These are phyloP conservation scores for Poecilus cupreus DNA, from an alignment of 2,888 invertebrate genomes.

Conservation along the genomic window DNA sequence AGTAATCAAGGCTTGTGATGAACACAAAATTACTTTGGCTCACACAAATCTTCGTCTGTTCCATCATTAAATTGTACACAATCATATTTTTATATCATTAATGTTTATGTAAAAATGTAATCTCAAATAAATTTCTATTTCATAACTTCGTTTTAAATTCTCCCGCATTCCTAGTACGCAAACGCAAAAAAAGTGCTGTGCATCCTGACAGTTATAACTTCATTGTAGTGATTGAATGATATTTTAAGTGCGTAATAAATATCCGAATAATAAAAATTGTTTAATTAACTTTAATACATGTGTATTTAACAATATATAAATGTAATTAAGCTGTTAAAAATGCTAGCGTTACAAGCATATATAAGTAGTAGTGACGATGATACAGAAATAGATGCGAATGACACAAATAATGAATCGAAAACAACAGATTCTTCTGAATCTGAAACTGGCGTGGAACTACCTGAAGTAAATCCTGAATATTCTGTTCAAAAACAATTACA, in stretches of 20 bases:
- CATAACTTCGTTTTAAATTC: not conserved
- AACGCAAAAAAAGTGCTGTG: too few species aligned
- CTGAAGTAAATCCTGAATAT: conserved; percentile 72
- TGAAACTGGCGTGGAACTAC: conserved; percentile 66
- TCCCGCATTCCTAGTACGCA: not conserved
- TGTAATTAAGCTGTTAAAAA: conserved; percentile 67
- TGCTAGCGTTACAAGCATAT: conserved; percentile 85
- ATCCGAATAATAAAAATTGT: not conserved
- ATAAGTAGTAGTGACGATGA: conserved; percentile 80
- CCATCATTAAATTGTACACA: conserved; percentile 84
- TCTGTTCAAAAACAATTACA: conserved; percentile 80
- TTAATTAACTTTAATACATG: not conserved
- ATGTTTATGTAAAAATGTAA: not conserved
- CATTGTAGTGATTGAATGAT: not conserved
- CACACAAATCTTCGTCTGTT: conserved; percentile 95
- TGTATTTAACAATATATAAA: conserved; percentile 3
- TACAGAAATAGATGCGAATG: conserved; percentile 73
- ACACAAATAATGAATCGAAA: conserved; percentile 70
- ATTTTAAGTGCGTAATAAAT: not conserved
- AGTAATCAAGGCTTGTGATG: conserved; percentile 93
- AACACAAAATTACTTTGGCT: conserved; percentile 89
- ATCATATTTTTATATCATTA: not conserved
- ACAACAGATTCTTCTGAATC: conserved; percentile 73
- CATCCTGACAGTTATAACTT: not conserved
- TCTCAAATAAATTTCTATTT: not conserved